Percentiles rank a stretch among this genome's conserved stretches.
phyloP scores from a whole-genome alignment of 2,888 invertebrate genomes.

The Bruchidius siliquastri region DNA sequence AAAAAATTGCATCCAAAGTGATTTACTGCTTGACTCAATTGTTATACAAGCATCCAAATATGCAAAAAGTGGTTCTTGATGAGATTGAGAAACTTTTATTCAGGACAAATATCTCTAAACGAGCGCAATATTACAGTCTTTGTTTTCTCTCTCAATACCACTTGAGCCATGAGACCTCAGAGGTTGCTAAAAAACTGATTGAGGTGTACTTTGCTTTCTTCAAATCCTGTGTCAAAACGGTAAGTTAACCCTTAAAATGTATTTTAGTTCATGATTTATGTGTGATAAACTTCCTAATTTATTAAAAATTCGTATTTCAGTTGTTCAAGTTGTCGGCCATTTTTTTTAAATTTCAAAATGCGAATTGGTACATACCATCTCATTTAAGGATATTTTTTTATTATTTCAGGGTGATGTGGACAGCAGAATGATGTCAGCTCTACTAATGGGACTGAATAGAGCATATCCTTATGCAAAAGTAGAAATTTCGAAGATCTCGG shows the following conservation, averaged over 20 bases:
- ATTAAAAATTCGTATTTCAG: too few relatives aligned
- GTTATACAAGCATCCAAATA: conserved; percentile 73
- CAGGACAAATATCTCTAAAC: conserved; percentile 71
- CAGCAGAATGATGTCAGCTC: conserved; percentile 76
- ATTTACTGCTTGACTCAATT: conserved; percentile 81
- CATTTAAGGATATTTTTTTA: too few relatives aligned
- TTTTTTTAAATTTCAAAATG: too few relatives aligned
- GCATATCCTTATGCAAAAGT: conserved; percentile 78
- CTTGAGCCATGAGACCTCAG: conserved; percentile 65
- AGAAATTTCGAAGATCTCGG: conserved; percentile 53
- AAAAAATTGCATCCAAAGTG: conserved; percentile 83
- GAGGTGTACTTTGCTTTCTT: conserved; percentile 94
- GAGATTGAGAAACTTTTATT: conserved; percentile 91
- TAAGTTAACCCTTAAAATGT: too few relatives aligned
- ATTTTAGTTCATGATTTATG: too few relatives aligned
- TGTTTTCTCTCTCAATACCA: conserved; percentile 87
- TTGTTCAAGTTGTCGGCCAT: too few relatives aligned
- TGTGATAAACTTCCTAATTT: too few relatives aligned
- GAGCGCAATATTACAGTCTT: conserved; percentile 89
- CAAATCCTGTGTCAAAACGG: conserved; percentile 82
- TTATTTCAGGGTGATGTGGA: conserved; percentile 68
- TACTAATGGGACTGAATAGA: conserved; percentile 77
- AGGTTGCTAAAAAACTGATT: conserved; percentile 78
- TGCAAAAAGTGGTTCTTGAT: conserved; percentile 80
- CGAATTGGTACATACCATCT: too few relatives aligned